phyloP scores from a whole-genome alignment of 2,113 vertebrate species.

The Malurus melanocephalus region DNA sequence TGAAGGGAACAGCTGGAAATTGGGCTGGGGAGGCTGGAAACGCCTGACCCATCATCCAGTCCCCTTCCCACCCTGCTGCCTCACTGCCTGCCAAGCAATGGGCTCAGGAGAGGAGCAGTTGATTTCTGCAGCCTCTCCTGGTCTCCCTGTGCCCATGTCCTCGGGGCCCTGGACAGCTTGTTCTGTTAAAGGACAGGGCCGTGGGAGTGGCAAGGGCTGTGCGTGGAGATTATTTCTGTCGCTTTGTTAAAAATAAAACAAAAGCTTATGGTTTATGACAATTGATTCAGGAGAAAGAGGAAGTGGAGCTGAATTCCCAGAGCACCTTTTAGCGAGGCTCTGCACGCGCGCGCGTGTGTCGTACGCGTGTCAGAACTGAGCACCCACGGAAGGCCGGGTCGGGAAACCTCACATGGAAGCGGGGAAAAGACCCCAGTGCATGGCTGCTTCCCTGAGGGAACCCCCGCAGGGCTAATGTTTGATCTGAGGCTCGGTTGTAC shows the following conservation, averaged over 20 bases:
- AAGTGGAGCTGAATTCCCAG: constrained; percentile 54
- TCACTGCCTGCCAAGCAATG: background rate
- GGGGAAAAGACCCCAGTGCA: constrained; percentile 45
- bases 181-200: background rate
- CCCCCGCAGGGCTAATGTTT: constrained; percentile 67
- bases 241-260: constrained; percentile 60
- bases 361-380: constrained; percentile 34
- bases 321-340: constrained; percentile 45
- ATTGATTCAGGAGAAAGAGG: constrained; percentile 41
- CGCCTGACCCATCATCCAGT: background rate
- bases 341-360: background rate
- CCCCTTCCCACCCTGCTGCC: background rate
- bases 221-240: background rate
- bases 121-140: background rate
- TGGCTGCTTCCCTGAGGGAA: constrained; percentile 60
- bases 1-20: background rate
- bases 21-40: background rate
- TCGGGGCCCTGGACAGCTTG: background rate
- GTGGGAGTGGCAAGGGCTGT: background rate
- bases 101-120: background rate
- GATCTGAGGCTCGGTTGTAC: constrained; percentile 62
- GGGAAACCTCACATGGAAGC: constrained; percentile 39
- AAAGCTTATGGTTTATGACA: constrained; percentile 38
- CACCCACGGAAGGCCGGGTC: constrained; percentile 51
- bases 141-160: background rate